Evolutionary conservation across 2,797 vertebrate genomes (phyloP), one percentile per base, ranked within the genome.

Genomic region (Neomorphus geoffroyi): DNA sequence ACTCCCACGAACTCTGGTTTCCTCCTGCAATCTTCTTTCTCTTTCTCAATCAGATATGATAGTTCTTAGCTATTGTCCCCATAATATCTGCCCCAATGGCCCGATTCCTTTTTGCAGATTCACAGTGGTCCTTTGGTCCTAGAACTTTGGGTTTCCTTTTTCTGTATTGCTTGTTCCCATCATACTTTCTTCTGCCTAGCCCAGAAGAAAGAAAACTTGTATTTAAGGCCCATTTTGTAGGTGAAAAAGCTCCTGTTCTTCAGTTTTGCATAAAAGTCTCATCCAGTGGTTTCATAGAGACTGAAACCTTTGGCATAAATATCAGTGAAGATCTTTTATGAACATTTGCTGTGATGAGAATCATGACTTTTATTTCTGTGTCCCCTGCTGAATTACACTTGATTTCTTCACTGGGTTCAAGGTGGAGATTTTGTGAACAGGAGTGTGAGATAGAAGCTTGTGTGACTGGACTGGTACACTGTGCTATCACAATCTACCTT

Each of bases 391-490:
- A 53, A 65, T 66, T n/a, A 26, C 43, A 13, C 26, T n/a, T n/a
- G 9, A 7, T 83, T 94, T 86, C 61, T 86, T 88, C 43, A 28
- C 1, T 79, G 37, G 33, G 28, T 23, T 72, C 13, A 18, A 67
- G 10, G 50, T 53, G 53, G 66, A 51, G 51, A 66, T 58, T 26
- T 54, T 72, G 30, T 58, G n/a, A 86, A 19, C 15, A 61, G 43
- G 8, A 78, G 22, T 0, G 0, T 43, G 41, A 58, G 18, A 51
- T 0, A 1, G 16, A 28, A 54, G 37, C 37, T 46, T 65, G n/a
- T 50, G 57, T 18, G 9, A 27, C 27, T 35, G 56, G 17, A 15
- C 46, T 74, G 24, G 23, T 74, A 26, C 8, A 3, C 54, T 12
- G 1, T 16, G 16, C 23, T 60, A 14, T 33, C 51, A 73, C 21